Evolutionary conservation across 1,140 invertebrate genomes (phyloP), one percentile per base, ranked within the genome.

Genomic region (Ruditapes philippinarum): DNA sequence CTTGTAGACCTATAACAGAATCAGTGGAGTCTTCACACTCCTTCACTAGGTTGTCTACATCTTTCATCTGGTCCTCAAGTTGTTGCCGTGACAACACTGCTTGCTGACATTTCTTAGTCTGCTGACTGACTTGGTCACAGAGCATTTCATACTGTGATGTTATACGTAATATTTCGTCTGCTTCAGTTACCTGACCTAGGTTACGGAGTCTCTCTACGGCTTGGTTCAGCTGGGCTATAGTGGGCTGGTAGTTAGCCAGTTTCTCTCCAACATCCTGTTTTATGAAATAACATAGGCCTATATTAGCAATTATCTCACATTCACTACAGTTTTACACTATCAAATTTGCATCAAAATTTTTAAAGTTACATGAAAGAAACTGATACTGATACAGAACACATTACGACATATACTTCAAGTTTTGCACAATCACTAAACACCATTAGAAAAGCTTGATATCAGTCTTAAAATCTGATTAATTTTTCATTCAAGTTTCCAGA

Each of bases 11-110:
- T 93, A 99, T 98, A 90, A 99, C 98, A 89, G 98, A 97, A 25
- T 97, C 96, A 0, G 99, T 97, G 14, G 98, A 97, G 93, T 98
- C 97, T 0, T 98, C 98, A 93, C 98, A 98, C 93, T 98, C 98
- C 33, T 97, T 97, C 38, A 99, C 97, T 90, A 98, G 98, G 9
- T 97, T 97, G 92, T 97, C 97, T 68, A 99, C 98, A 95, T 99
- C 98, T 60, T 97, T 97, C 36, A 98, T 97, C 9, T 99, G 95
- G 0, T 97, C 97, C 65, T 98, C 97, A 94, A 98, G 99, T 92
- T 99, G 98, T 95, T 99, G 98, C 45, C 98, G 96, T 0, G 98
- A 94, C 0, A 98, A 93, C 1, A 99, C 93, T 0, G 98, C 96
- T 91, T 98, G 97, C 89, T 98, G 97, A 0, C 94, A 93, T 88